These are phyloP conservation scores for Aleadryas rufinucha DNA, from an alignment of 2,113 vertebrate species.

Conservation along the genomic window DNA sequence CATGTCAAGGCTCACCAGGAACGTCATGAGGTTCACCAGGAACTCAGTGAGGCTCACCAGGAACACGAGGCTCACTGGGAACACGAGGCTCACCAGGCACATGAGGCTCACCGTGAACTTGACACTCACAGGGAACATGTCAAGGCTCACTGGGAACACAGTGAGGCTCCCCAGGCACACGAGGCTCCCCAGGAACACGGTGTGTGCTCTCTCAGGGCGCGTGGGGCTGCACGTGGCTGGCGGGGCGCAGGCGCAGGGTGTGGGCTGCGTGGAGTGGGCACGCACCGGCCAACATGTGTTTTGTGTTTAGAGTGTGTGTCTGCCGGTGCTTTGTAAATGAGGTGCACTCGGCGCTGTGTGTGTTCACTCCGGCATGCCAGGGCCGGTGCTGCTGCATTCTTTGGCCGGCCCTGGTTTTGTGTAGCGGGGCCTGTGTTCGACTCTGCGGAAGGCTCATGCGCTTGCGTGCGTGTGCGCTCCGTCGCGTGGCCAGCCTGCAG, in stretches of 20 bases:
- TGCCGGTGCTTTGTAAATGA: background rate
- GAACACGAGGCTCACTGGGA: background rate
- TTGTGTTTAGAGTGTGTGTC: slow-evolving; percentile 12
- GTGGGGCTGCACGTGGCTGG: background rate
- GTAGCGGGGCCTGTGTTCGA: accelerated
- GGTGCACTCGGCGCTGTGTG: background rate
- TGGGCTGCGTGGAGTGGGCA: accelerated
- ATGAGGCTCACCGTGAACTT: background rate
- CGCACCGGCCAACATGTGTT: background rate
- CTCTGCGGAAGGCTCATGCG: accelerated
- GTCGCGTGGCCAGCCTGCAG: accelerated
- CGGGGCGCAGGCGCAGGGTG: accelerated
- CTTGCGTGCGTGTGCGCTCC: accelerated
- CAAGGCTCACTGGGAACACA: background rate
- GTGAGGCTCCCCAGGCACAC: background rate
- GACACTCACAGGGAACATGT: too few species aligned
- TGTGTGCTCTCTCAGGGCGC: accelerated
- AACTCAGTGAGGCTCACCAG: background rate
- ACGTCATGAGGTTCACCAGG: too few species aligned
- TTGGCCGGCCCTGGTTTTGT: accelerated
- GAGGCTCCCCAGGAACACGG: background rate
- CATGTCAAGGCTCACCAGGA: too few species aligned
- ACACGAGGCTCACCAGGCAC: accelerated
- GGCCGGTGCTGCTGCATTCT: background rate
- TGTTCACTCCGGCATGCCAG: background rate